Conservation (phyloP, 1,140 invertebrate genomes). For the Bombus vancouverensis region DNA sequence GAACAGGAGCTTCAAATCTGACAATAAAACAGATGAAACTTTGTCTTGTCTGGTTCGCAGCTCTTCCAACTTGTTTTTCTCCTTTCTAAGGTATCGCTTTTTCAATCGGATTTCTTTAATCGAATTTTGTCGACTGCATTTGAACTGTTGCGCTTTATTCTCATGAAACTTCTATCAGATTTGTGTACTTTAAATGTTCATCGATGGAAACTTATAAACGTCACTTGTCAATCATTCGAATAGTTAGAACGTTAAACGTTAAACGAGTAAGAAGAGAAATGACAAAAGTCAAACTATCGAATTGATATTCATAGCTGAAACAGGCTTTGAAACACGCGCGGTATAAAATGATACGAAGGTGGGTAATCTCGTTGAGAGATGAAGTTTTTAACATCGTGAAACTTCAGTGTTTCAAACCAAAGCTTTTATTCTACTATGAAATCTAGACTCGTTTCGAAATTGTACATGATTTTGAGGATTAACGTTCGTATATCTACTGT, state of each 20-base stretch:
- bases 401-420: background rate
- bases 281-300: background rate
- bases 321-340: background rate
- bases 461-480: background rate
- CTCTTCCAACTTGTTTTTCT: background rate
- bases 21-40: no score
- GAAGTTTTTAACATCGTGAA: background rate
- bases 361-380: background rate
- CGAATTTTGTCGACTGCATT: background rate
- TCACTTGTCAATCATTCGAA: no score
- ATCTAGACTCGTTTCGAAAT: background rate
- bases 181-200: background rate
- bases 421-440: no score
- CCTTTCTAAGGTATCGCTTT: background rate
- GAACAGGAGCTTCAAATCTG: background rate
- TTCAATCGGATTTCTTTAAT: background rate
- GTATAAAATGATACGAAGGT: background rate
- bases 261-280: background rate
- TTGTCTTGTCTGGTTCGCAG: no score
- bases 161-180: background rate
- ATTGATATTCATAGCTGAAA: background rate
- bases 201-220: background rate
- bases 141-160: no score
- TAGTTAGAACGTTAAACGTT: background rate
- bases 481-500: background rate